Percentiles rank a stretch among this genome's conserved stretches.
Evolutionary conservation across 2,888 invertebrate species (phyloP).

Genomic region (Meghimatium bilineatum): DNA sequence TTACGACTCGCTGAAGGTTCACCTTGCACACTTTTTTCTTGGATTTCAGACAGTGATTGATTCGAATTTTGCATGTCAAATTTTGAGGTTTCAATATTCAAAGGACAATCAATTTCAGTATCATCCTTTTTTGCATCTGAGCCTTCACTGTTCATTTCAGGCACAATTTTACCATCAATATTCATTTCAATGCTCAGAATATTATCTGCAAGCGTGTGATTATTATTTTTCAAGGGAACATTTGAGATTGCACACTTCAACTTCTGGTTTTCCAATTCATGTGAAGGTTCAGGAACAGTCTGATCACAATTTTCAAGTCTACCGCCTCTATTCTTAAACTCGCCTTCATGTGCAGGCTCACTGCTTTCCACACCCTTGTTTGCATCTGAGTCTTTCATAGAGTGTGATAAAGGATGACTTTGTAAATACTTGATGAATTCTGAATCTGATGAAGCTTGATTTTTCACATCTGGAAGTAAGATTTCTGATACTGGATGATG

Average conservation of each 20-base stretch:
- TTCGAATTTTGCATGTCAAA: neutral
- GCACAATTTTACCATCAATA: neutral
- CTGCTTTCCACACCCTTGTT: neutral
- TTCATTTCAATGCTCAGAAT: neutral
- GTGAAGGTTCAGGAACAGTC: neutral
- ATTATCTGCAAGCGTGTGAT: neutral
- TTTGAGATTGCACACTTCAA: neutral
- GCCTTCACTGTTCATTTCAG: slow-evolving; percentile 10
- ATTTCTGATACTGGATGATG: neutral
- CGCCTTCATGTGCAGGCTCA: neutral
- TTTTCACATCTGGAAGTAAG: neutral
- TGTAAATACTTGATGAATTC: too few species aligned
- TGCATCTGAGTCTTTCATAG: neutral
- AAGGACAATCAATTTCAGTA: too few species aligned
- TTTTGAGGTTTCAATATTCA: neutral
- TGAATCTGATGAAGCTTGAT: too few species aligned
- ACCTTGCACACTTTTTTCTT: neutral
- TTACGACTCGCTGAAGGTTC: neutral
- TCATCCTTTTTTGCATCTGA: neutral
- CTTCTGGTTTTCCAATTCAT: neutral
- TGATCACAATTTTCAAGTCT: neutral
- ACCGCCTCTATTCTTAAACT: neutral
- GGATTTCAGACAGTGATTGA: neutral
- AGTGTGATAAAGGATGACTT: too few species aligned
- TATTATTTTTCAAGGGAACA: neutral